Percentiles rank a stretch among this genome's conserved stretches.
Conservation (phyloP, 2,113 vertebrate genomes). For the Shinisaurus crocodilurus region DNA sequence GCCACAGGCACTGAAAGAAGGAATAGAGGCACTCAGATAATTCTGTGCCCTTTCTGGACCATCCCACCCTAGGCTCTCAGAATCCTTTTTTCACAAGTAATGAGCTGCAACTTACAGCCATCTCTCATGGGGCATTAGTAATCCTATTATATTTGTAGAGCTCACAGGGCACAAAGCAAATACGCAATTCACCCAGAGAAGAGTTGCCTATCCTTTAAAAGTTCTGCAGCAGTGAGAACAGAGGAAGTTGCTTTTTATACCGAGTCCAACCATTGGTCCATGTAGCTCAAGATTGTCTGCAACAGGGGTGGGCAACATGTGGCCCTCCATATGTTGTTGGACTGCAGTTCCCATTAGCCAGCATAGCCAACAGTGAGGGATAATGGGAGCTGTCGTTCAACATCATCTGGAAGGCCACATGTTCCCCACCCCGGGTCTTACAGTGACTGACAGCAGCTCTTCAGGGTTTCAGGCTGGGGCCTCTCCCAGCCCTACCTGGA, state of each 20-base stretch:
- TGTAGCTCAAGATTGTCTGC: background rate
- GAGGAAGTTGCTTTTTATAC: background rate
- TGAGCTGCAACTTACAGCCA: background rate
- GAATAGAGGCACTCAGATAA: background rate
- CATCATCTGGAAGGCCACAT: background rate
- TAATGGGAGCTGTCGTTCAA: too few species aligned
- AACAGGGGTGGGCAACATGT: background rate
- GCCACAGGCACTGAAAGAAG: background rate
- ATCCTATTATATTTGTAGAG: conserved; percentile 11
- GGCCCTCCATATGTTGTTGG: background rate
- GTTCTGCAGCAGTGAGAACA: background rate
- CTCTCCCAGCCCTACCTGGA: too few species aligned
- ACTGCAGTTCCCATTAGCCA: too few species aligned
- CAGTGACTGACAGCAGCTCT: too few species aligned
- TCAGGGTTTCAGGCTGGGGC: too few species aligned
- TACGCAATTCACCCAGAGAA: background rate
- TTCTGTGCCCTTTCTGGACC: background rate
- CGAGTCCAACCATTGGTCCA: background rate
- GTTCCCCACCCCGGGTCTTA: background rate
- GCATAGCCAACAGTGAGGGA: too few species aligned
- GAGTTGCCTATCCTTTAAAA: background rate
- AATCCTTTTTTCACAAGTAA: background rate
- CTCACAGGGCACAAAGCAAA: background rate
- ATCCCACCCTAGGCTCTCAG: background rate
- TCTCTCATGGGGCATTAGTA: rapidly evolving